Evolutionary conservation across 2,888 invertebrate genomes (phyloP).

Genomic region (Phalangium opilio): DNA sequence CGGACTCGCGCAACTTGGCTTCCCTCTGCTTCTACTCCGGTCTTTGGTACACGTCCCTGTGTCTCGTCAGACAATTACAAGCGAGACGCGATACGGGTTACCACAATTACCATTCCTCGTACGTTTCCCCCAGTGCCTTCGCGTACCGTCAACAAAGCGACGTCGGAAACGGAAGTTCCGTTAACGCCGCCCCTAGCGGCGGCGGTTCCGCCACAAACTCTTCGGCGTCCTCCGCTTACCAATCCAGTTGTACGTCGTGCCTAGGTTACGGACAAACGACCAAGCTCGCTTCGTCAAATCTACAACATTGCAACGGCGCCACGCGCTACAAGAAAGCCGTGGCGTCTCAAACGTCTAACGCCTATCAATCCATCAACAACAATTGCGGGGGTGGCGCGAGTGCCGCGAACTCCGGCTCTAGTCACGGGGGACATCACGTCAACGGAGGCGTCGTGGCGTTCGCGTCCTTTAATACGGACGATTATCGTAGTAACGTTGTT

Average conservation of each 20-base stretch:
- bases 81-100: constrained; percentile 2
- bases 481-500: neutral
- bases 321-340: no score
- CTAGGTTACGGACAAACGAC: no score
- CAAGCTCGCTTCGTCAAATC: no score
- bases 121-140: constrained; percentile 4
- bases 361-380: no score
- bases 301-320: no score
- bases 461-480: neutral
- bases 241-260: no score
- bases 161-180: neutral
- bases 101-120: constrained; percentile 5
- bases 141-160: no score
- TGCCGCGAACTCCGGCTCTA: no score
- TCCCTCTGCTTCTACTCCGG: constrained; percentile 35
- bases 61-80: constrained; percentile 6
- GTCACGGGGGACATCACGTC: no score
- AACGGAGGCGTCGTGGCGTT: no score
- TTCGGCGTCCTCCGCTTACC: neutral
- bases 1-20: constrained; percentile 62
- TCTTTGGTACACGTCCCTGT: constrained; percentile 2
- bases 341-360: no score
- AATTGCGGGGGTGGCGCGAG: no score
- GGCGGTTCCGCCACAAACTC: neutral
- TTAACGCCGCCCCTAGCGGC: neutral